phyloP scores from a whole-genome alignment of 2,113 vertebrate genomes.

The Nettapus auritus region DNA sequence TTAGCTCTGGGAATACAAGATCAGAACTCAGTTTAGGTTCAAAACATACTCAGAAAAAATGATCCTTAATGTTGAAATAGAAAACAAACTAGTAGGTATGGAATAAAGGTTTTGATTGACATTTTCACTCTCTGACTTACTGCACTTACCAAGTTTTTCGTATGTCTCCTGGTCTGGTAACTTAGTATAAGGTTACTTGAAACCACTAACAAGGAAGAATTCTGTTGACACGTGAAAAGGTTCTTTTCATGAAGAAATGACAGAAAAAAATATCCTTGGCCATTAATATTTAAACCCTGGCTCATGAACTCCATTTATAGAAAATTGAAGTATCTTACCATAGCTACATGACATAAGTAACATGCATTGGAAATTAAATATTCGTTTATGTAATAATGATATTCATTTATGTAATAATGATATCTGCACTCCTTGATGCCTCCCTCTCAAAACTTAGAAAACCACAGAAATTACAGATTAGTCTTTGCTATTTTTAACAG shows the following conservation, averaged over 20 bases:
- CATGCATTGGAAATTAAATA: not conserved
- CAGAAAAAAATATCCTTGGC: not conserved
- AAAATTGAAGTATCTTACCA: not conserved
- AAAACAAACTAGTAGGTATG: not conserved
- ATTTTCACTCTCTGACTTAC: not conserved
- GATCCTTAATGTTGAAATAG: not conserved
- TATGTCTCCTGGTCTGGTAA: not conserved
- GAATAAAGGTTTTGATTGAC: not conserved
- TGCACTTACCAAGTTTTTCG: not conserved
- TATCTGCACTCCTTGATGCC: not conserved
- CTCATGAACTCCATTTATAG: not conserved
- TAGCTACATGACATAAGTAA: not conserved
- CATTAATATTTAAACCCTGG: not conserved
- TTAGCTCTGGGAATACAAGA: not conserved
- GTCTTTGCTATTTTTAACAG: not conserved
- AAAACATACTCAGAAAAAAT: not conserved
- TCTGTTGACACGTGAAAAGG: not conserved
- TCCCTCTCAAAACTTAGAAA: not conserved
- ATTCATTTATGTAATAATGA: not conserved
- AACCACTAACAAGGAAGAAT: not conserved
- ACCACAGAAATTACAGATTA: not conserved
- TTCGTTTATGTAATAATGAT: not conserved
- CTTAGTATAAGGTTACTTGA: not conserved
- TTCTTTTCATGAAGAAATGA: not conserved
- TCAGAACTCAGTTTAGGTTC: not conserved